Evolutionary conservation across 2,113 vertebrate species (phyloP).

Genomic region (Hemichromis elongatus): DNA sequence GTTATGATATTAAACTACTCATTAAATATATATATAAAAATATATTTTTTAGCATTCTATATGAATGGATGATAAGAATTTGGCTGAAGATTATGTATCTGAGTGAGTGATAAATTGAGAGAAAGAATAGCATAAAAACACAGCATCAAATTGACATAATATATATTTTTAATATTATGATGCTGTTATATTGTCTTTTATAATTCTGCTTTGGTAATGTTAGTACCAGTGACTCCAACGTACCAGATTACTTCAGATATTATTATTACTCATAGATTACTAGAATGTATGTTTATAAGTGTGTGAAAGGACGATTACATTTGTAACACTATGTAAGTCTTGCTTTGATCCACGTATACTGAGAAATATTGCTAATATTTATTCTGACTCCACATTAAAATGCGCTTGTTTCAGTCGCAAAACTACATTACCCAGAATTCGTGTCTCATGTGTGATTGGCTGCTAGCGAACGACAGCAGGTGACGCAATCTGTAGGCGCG

Average conservation of each 20-base stretch:
- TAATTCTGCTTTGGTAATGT: not conserved
- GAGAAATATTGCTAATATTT: not conserved
- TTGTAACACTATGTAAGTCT: not conserved
- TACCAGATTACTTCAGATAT: not conserved
- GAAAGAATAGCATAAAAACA: not conserved
- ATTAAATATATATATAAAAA: not conserved
- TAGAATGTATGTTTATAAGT: not conserved
- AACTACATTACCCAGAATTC: conserved; percentile 56
- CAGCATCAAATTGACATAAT: not conserved
- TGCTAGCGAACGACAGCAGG: fast-evolving
- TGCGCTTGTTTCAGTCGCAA: not conserved
- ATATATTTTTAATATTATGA: not conserved
- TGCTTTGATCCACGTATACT: not conserved
- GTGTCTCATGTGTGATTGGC: conserved; percentile 4
- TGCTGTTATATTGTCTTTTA: not conserved
- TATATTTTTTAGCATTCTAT: not conserved
- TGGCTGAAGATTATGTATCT: not conserved
- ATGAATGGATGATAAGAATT: not conserved
- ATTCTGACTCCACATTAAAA: not conserved
- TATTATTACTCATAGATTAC: not conserved
- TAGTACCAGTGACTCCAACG: not conserved
- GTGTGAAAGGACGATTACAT: not conserved
- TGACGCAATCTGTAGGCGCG: conserved; percentile 36
- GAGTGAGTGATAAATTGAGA: not conserved
- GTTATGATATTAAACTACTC: not conserved